Evolutionary conservation across 1,140 invertebrate species (phyloP).

Genomic region (Pomacea maculata): DNA sequence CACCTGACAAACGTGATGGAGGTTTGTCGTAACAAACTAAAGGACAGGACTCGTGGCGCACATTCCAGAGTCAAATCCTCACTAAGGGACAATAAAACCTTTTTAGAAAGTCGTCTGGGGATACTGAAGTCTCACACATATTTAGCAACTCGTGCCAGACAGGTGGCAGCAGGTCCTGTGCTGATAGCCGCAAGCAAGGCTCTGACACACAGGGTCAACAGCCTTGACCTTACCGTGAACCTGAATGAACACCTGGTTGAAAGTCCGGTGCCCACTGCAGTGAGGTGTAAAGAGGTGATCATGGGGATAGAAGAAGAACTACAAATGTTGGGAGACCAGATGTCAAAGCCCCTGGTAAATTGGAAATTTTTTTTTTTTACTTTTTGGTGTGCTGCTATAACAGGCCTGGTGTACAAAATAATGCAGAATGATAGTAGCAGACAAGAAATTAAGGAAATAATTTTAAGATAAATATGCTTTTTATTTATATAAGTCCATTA

Average conservation of each 20-base stretch:
- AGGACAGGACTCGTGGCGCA: not conserved
- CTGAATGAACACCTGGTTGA: not conserved
- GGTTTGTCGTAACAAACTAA: not conserved
- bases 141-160: not conserved
- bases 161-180: not conserved
- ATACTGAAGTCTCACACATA: not conserved
- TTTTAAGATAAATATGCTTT: too few species aligned
- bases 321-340: too few species aligned
- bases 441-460: too few species aligned
- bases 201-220: not conserved
- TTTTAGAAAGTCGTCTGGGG: not conserved
- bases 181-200: not conserved
- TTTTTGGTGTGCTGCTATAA: too few species aligned
- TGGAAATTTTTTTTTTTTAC: too few species aligned
- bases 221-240: not conserved
- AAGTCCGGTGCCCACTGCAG: too few species aligned
- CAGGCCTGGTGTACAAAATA: too few species aligned
- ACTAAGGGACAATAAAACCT: not conserved
- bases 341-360: too few species aligned
- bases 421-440: too few species aligned
- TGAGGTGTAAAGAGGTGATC: too few species aligned
- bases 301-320: too few species aligned
- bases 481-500: too few species aligned
- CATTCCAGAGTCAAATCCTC: not conserved
- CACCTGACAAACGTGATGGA: not conserved